These are phyloP conservation scores for Achatina immaculata DNA, from an alignment of 1,140 invertebrate species.

Conservation along the genomic window DNA sequence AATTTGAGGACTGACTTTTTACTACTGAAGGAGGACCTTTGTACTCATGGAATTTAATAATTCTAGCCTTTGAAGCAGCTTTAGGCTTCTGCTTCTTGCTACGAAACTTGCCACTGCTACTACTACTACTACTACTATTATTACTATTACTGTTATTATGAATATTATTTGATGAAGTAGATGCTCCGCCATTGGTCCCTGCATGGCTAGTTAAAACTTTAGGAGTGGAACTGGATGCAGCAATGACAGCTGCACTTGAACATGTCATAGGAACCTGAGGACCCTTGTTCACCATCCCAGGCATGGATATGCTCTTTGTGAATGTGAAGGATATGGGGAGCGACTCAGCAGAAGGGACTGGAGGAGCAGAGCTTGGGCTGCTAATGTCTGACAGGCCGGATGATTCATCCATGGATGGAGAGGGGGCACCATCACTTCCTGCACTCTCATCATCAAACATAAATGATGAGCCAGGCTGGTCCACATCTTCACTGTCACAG, in stretches of 20 bases:
- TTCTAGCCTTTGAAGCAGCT: constrained; percentile 82
- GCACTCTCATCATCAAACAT: constrained; percentile 88
- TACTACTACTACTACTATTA: constrained; percentile 40
- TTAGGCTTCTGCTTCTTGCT: constrained; percentile 90
- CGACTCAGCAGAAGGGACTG: background rate
- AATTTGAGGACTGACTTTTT: constrained; percentile 75
- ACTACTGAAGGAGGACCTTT: constrained; percentile 93
- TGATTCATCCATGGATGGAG: constrained; percentile 65
- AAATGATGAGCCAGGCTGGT: constrained; percentile 83
- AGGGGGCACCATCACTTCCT: constrained; percentile 76
- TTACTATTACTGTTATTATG: constrained; percentile 40
- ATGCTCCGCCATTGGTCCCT: constrained; percentile 14
- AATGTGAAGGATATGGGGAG: constrained; percentile 32
- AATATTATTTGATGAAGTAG: background rate
- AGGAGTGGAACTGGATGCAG: background rate
- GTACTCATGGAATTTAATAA: constrained; percentile 98
- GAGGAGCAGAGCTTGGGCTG: constrained; percentile 57
- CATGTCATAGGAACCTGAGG: background rate
- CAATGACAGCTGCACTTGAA: background rate
- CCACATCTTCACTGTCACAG: constrained; percentile 85
- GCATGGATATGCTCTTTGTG: constrained; percentile 32
- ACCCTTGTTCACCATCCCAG: background rate
- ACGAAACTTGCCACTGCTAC: constrained; percentile 57
- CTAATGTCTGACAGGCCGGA: constrained; percentile 63
- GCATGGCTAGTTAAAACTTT: constrained; percentile 14